Base-by-base conservation (phyloP, 2,113 vertebrate species). In the Callionymus lyra region DNA sequence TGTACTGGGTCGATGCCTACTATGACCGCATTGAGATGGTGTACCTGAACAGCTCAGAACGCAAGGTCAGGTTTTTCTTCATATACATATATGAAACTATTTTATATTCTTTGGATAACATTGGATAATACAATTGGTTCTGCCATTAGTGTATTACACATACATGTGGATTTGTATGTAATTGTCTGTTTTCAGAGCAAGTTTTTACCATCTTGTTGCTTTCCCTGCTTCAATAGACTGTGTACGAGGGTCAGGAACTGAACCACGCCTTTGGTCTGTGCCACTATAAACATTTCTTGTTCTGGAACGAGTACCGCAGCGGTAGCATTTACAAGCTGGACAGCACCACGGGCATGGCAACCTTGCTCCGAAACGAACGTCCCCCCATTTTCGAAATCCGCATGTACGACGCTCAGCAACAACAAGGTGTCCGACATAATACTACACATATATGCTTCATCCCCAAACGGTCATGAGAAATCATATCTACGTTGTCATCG, bases 1-100 rank as follows among this genome's bases (percentile, higher is more conserved):
- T 98, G 1, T 98, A 98, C 84, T 98, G 94, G 94, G 94, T 96
- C 65, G 95, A 98, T 1, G 94, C 95, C 13, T 98, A 92, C 82
- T 98, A 98, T 0, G 95, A 98, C 77, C 90, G 94, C 55, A 97
- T 98, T 0, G 95, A 98, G 86, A 94, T 94, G 86, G 86, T 98
- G 13, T 83, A 91, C 46, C 88, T 98, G 37, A 94, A 98, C 5
- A 91, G 76, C 82, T 87, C 90, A 0, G 89, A 90, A 38, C 82
- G 94, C 51, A 97, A 92, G 93, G 95, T 86, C 38, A 59, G 59
- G 33, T 36, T 10, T 27, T 27, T 27, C 21, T 36, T n/a, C n/a
- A n/a, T n/a, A n/a, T n/a, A n/a, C n/a, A n/a, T n/a, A n/a, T n/a
- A n/a, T n/a, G n/a, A n/a, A n/a, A n/a, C n/a, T n/a, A n/a, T n/a